phyloP scores from a whole-genome alignment of 2,797 vertebrate species.

The Chromobotia macracanthus region DNA sequence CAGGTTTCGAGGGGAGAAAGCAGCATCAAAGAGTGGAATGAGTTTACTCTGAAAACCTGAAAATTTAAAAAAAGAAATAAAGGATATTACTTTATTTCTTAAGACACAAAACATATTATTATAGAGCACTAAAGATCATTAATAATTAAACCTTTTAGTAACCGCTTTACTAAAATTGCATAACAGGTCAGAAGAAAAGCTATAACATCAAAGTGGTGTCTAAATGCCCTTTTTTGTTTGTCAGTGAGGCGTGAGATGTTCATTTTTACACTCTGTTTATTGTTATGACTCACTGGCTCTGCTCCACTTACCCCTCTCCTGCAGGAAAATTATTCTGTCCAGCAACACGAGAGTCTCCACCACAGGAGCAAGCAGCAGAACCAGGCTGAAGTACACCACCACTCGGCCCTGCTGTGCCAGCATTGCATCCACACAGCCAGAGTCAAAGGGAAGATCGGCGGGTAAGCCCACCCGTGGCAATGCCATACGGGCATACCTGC shows the following conservation, averaged over 20 bases:
- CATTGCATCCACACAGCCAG: constrained; percentile 71
- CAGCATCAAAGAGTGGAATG: constrained; percentile 87
- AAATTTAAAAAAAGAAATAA: not conserved
- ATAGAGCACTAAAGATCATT: not conserved
- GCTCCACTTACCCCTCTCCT: constrained; percentile 83
- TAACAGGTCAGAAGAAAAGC: not conserved
- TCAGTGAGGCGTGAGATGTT: not conserved
- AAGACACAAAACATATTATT: not conserved
- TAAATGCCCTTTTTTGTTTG: not conserved
- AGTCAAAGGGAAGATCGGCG: constrained; percentile 70
- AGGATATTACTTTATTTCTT: not conserved
- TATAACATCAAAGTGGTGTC: not conserved
- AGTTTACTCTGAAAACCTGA: constrained; percentile 85
- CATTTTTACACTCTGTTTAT: not conserved
- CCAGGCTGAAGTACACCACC: constrained; percentile 88
- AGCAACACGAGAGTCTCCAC: constrained; percentile 92
- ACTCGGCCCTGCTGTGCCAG: constrained; percentile 82
- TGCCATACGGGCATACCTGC: constrained; percentile 86
- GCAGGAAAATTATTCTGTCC: constrained; percentile 88
- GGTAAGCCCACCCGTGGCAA: constrained; percentile 82
- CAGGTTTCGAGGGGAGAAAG: constrained; percentile 89
- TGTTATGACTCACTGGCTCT: not conserved
- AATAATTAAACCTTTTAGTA: not conserved
- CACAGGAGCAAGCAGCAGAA: constrained; percentile 84
- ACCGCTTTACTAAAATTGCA: not conserved